Base-by-base conservation (phyloP, 2,113 vertebrate genomes). In the Corythaixoides concolor region DNA sequence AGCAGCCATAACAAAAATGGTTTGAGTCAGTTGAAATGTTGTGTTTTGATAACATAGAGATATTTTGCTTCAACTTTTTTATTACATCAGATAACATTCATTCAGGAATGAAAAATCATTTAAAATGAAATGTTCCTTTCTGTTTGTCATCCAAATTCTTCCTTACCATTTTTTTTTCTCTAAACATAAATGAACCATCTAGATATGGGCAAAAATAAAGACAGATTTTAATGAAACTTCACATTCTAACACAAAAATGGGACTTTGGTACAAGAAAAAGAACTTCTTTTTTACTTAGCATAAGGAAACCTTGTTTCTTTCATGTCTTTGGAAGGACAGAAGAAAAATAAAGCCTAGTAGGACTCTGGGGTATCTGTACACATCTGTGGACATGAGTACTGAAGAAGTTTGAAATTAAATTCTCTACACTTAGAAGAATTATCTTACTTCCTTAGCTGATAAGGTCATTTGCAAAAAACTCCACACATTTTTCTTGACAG, bases 1-100 rank as follows among this genome's bases (percentile, higher is more conserved):
- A 89, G 77, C 73, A 97, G 95, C 73, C 96, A 92, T 96, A 96
- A 96, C 78, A 97, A 85, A 95, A 93, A 59, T 90, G 59, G 55
- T 86, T 95, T 86, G 49, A 90, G 76, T 64, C 90, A 63, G 76
- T 58, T 78, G 49, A 93, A 95, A 93, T 41, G 43, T 89, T 94
- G 64, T 92, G 73, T 95, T 97, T 96, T 96, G 85, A 93, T 94
- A 94, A 89, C 76, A 88, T 35, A 89, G 63, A 88, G 58, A 84
- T 92, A 85, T 92, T 96, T 96, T 90, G 11, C 80, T 90, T 94
- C 66, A 90, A 81, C 17, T 68, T 88, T 94, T 95, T 91, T 92
- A 94, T 95, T 93, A 69, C 69, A 96, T 93, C 68, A 96, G 88
- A 92, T 92, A 94, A 75, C 32, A 87, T 81, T 84, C 9, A 78